Base-by-base conservation (phyloP, 1,140 invertebrate species). In the Lycorma delicatula region DNA sequence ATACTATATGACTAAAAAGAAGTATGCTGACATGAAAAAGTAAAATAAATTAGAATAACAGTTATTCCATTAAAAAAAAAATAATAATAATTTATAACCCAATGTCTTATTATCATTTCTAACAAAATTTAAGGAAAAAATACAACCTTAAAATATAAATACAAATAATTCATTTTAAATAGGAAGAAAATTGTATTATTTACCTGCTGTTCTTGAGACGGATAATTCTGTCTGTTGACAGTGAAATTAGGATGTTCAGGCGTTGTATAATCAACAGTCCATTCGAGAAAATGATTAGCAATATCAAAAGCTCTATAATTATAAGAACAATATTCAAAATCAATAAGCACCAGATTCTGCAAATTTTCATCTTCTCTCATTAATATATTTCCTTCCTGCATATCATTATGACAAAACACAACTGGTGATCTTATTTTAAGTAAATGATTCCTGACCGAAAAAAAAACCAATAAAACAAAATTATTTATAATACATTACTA, bases 401-500 rank as follows among this genome's bases (percentile, higher is more conserved):
- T 77, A 70, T 98, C 96, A 72, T 98, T 98, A 73, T 99, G 96
- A 68, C 92, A 96, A 72, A 99, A 99, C 0, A 94, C 85, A 1
- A 97, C 91, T 0, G 91, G 89, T 57, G 89, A 87, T n/a, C 74
- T 64, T 5, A 78, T 64, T 54, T 67, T 64, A 2, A 63, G 66
- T 34, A 81, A 63, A 44, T 73, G 73, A 51, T 71, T 66, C 62
- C 78, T 79, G 60, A n/a, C 62, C 63, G 29, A n/a, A n/a, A n/a
- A n/a, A n/a, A n/a, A n/a, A n/a, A n/a, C n/a, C n/a, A n/a, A n/a
- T n/a, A n/a, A n/a, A n/a, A n/a, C n/a, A n/a, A n/a, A n/a, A n/a
- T n/a, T n/a, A n/a, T n/a, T n/a, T n/a, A n/a, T n/a, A n/a, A n/a
- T n/a, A n/a, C n/a, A n/a, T n/a, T n/a, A n/a, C n/a, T n/a, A n/a